A percentile compares a stretch with the other conserved stretches of the same genome.
These are phyloP conservation scores for Aradus depressus DNA, from an alignment of 2,888 invertebrate species.

Conservation along the genomic window DNA sequence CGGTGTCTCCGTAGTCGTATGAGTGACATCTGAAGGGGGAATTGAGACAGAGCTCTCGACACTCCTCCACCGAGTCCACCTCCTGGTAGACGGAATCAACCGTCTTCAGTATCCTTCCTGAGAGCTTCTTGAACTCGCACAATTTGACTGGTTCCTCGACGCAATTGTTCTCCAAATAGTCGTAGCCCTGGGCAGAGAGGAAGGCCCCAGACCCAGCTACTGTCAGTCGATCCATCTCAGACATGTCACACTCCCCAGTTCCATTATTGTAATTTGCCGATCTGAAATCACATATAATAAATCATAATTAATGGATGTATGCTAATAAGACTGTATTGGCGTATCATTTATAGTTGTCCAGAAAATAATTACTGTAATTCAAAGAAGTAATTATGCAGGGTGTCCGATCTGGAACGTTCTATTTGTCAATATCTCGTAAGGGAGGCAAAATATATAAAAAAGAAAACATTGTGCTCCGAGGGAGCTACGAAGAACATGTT, in stretches of 20 bases:
- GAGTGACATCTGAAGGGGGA: slow-evolving; percentile 85
- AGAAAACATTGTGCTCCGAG: too few relatives aligned
- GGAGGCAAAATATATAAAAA: too few relatives aligned
- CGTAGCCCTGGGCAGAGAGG: slow-evolving; percentile 47
- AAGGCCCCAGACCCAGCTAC: slow-evolving; percentile 71
- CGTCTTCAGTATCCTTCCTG: slow-evolving; percentile 80
- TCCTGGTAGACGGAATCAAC: slow-evolving; percentile 89
- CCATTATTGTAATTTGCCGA: slow-evolving; percentile 82
- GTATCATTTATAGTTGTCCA: too few relatives aligned
- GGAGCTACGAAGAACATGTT: too few relatives aligned
- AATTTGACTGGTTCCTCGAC: slow-evolving; percentile 88
- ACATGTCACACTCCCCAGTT: slow-evolving; percentile 74
- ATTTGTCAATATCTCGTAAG: too few relatives aligned
- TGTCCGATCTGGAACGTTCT: too few relatives aligned
- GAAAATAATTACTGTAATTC: too few relatives aligned
- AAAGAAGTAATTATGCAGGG: too few relatives aligned
- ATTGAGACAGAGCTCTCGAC: slow-evolving; percentile 76
- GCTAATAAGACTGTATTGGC: too few relatives aligned
- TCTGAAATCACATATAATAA: slow-evolving; percentile 42
- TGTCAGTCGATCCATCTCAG: slow-evolving; percentile 84
- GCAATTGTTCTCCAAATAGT: slow-evolving; percentile 87
- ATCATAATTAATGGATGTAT: background rate
- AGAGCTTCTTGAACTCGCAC: slow-evolving; percentile 84
- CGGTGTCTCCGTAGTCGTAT: slow-evolving; percentile 87
- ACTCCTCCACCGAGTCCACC: slow-evolving; percentile 77